Percentiles rank a stretch among this genome's conserved stretches.
These are phyloP conservation scores for Dasyornis broadbenti DNA, from an alignment of 2,113 vertebrate genomes.

Conservation along the genomic window DNA sequence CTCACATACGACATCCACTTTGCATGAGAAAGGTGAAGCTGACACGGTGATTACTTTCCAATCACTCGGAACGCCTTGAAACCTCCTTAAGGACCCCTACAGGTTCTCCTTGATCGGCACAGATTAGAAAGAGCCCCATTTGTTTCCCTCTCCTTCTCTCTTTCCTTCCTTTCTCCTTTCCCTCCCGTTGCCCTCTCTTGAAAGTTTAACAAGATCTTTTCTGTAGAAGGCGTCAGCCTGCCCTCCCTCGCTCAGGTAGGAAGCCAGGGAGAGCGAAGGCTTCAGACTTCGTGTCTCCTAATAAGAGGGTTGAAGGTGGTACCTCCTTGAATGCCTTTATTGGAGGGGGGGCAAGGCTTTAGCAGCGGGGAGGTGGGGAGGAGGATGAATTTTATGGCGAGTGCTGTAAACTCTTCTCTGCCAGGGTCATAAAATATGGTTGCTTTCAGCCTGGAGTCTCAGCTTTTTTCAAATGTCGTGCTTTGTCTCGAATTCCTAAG, in stretches of 20 bases:
- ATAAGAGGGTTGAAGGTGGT: neutral
- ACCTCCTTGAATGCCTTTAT: neutral
- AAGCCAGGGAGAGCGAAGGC: neutral
- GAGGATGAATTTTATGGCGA: slow-evolving; percentile 58
- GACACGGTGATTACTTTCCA: slow-evolving; percentile 88
- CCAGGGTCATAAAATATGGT: slow-evolving; percentile 40
- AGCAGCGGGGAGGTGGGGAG: slow-evolving; percentile 30
- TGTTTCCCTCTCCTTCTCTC: slow-evolving; percentile 44
- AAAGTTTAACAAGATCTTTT: slow-evolving; percentile 29
- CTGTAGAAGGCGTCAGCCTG: neutral
- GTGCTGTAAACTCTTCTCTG: slow-evolving; percentile 40
- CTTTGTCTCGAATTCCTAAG: slow-evolving; percentile 19
- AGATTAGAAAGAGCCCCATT: slow-evolving; percentile 56
- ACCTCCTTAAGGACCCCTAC: slow-evolving; percentile 69
- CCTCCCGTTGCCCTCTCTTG: neutral
- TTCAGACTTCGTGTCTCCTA: neutral
- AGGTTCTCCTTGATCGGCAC: slow-evolving; percentile 63
- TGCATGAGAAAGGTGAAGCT: slow-evolving; percentile 91
- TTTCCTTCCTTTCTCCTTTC: neutral
- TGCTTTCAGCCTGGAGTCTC: slow-evolving; percentile 10
- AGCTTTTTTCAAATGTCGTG: slow-evolving; percentile 14
- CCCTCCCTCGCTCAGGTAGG: slow-evolving; percentile 42
- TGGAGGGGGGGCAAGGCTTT: neutral
- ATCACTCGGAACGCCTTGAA: slow-evolving; percentile 82
- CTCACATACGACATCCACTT: slow-evolving; percentile 84